Percentiles rank a stretch among this genome's conserved stretches.
Evolutionary conservation across 2,888 invertebrate species (phyloP).

Genomic region (Cynaeus angustus): DNA sequence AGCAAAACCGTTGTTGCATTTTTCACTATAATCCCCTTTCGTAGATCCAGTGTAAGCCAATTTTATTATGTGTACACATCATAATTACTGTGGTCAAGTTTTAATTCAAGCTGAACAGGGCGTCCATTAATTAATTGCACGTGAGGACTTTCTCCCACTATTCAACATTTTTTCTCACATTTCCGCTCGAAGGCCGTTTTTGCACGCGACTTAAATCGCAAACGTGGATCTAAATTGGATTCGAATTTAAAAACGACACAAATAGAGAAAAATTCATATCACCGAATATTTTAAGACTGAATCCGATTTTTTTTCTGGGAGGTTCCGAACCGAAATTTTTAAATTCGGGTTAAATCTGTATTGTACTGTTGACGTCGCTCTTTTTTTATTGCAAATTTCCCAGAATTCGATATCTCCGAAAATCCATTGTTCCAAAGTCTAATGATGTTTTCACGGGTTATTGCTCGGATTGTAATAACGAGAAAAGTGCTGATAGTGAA

Average conservation of each 20-base stretch:
- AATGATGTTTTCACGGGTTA: conserved; percentile 13
- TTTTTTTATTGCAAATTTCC: conserved; percentile 2
- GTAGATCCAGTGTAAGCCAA: conserved; percentile 1
- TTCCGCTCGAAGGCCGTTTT: conserved; percentile 29
- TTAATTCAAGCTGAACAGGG: conserved; percentile 14
- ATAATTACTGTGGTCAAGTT: conserved; percentile 15
- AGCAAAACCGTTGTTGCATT: conserved; percentile 9
- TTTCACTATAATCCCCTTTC: not conserved
- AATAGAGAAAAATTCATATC: too few relatives aligned
- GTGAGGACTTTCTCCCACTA: conserved; percentile 14
- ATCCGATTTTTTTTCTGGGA: not conserved
- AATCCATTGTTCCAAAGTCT: conserved; percentile 6
- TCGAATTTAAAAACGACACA: conserved; percentile 24
- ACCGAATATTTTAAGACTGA: too few relatives aligned
- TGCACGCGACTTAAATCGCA: conserved; percentile 41
- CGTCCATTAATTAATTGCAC: conserved; percentile 38
- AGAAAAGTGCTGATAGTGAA: conserved; percentile 16
- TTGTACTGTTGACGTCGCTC: too few relatives aligned
- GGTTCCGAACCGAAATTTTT: too few relatives aligned
- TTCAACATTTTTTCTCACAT: conserved; percentile 26
- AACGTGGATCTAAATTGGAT: conserved; percentile 32
- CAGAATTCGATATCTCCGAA: not conserved
- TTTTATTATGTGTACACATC: conserved; percentile 38
- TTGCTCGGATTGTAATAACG: conserved; percentile 14
- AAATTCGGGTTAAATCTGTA: not conserved